Evolutionary conservation across 2,888 invertebrate genomes (phyloP), one percentile per base, ranked within the genome.

Genomic region (Gortyna flavago): DNA sequence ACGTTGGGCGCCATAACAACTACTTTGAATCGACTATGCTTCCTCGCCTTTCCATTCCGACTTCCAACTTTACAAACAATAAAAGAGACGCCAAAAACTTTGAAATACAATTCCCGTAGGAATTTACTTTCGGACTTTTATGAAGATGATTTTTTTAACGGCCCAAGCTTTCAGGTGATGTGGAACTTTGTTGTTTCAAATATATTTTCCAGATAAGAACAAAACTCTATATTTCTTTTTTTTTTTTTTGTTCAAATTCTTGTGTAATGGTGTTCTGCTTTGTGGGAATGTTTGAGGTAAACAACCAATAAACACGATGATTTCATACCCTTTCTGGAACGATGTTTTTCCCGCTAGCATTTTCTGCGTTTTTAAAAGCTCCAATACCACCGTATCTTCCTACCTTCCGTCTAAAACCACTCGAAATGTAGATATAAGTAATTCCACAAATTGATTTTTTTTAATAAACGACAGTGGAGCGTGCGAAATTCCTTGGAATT

Each of bases 61-160:
- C 75, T 84, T 75, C 64, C 74, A 84, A 84, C 86, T 86, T 87
- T 44, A 51, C 85, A 81, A 86, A 85, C 85, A 88, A 84, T 87
- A 87, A 89, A 87, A 85, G 85, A 79, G 80, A 86, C 86, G 84
- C 79, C 84, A 72, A 85, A 88, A 85, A 89, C 85, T 86, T 86
- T 41, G 81, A 80, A 81, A 84, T 76, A 89, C 89, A 90, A 89
- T 91, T 85, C 87, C 84, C 80, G 61, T 73, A 66, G 77, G 88
- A 92, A 91, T 91, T 91, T 91, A 90, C 91, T 91, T 89, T 85
- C 67, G 75, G 89, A 92, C 87, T 92, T 92, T 90, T 91, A 90
- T 89, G 83, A 84, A 89, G 88, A 89, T 88, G 83, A 89, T 92
- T 90, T 89, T 88, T 86, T 88, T 87, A 89, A 89, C 84, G 86